phyloP scores from a whole-genome alignment of 2,888 invertebrate genomes.

The Uloborus plumipes region DNA sequence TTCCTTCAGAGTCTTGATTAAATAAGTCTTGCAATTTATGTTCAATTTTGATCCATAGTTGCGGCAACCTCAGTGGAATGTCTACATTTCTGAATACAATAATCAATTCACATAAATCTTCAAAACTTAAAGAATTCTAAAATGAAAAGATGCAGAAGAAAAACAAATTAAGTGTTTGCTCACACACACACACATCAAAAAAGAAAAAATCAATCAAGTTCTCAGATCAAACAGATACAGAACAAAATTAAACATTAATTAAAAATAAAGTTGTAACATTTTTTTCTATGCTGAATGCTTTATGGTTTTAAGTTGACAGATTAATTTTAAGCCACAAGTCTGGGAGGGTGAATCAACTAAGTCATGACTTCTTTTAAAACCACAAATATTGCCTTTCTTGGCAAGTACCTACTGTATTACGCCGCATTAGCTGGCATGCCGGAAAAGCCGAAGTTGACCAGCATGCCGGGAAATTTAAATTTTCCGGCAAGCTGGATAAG shows the following conservation, averaged over 20 bases:
- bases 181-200: neutral
- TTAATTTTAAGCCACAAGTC: too few relatives aligned
- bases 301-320: too few relatives aligned
- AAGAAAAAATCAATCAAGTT: neutral
- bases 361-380: too few relatives aligned
- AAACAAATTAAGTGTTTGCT: neutral
- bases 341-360: too few relatives aligned
- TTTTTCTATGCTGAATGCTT: too few relatives aligned
- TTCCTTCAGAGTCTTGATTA: neutral
- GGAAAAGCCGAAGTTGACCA: too few relatives aligned
- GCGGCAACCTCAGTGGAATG: slow-evolving; percentile 7
- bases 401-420: too few relatives aligned
- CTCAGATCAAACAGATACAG: neutral
- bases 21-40: slow-evolving; percentile 14
- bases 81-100: slow-evolving; percentile 27
- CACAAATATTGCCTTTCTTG: too few relatives aligned
- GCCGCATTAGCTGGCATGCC: too few relatives aligned
- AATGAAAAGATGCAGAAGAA: slow-evolving; percentile 5
- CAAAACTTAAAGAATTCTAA: slow-evolving; percentile 21
- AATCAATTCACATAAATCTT: slow-evolving; percentile 32
- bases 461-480: too few relatives aligned
- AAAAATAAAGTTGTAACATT: too few relatives aligned
- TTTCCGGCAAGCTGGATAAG: too few relatives aligned
- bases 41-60: slow-evolving; percentile 30
- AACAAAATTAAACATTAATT: neutral